Evolutionary conservation across 2,888 invertebrate species (phyloP).

Genomic region (Acrobasis consociella): DNA sequence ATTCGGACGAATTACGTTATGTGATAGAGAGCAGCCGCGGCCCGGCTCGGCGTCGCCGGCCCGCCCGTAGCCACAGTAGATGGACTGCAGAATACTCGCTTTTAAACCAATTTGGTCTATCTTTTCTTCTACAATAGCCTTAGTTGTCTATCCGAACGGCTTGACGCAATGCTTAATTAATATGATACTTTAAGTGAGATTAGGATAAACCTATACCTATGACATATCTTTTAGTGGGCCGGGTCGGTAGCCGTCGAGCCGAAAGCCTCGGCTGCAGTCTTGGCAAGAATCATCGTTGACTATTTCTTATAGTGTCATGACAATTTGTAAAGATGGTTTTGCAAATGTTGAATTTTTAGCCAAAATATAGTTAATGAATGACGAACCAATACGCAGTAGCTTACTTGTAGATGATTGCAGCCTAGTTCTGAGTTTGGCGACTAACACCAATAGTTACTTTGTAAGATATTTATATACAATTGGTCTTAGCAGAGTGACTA

Average conservation of each 20-base stretch:
- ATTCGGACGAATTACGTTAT: slow-evolving; percentile 79
- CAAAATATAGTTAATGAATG: slow-evolving; percentile 80
- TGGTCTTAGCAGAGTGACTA: slow-evolving; percentile 77
- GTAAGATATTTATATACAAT: slow-evolving; percentile 78
- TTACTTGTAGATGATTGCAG: slow-evolving; percentile 78
- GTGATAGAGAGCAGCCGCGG: slow-evolving; percentile 69
- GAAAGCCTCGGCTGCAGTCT: slow-evolving; percentile 54
- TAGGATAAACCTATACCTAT: slow-evolving; percentile 53
- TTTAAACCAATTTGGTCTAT: slow-evolving; percentile 46
- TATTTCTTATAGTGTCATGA: slow-evolving; percentile 80
- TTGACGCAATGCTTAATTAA: slow-evolving; percentile 62
- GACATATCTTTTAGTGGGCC: slow-evolving; percentile 71
- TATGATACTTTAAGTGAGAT: slow-evolving; percentile 52
- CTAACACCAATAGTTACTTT: slow-evolving; percentile 80
- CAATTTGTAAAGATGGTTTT: slow-evolving; percentile 79
- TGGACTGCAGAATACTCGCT: slow-evolving; percentile 53
- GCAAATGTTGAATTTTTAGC: slow-evolving; percentile 82
- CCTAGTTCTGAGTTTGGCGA: slow-evolving; percentile 79
- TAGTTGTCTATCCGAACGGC: slow-evolving; percentile 50
- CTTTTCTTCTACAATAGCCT: slow-evolving; percentile 53
- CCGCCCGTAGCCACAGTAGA: slow-evolving; percentile 39
- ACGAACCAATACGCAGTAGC: slow-evolving; percentile 82
- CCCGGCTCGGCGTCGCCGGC: slow-evolving; percentile 56
- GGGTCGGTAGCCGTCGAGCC: slow-evolving; percentile 53
- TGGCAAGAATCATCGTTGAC: slow-evolving; percentile 73